Conservation (phyloP, 2,797 vertebrate genomes). For the Manis javanica region DNA sequence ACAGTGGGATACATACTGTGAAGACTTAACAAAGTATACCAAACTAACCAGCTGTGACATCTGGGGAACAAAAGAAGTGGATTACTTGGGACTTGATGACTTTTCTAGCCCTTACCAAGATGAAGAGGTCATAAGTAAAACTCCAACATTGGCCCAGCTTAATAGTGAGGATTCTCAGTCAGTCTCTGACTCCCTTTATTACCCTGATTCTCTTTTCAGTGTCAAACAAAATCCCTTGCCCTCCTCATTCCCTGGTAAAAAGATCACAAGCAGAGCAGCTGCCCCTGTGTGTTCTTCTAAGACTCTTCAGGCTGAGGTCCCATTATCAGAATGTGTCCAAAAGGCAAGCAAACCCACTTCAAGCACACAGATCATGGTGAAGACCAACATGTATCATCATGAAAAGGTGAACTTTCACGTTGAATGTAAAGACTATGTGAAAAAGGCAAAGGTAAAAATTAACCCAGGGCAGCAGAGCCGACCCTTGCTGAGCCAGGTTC, state of each 20-base stretch:
- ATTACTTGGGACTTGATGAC: conserved; percentile 97
- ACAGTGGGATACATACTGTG: conserved; percentile 99
- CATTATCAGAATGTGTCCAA: conserved; percentile 92
- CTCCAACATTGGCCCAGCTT: conserved; percentile 97
- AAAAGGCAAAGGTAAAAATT: conserved; percentile 97
- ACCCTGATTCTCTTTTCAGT: conserved; percentile 90
- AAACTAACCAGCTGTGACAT: conserved; percentile 98
- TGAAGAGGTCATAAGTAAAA: conserved; percentile 97
- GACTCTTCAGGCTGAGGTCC: conserved; percentile 86
- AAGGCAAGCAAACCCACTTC: conserved; percentile 94
- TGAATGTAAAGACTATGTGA: conserved; percentile 94
- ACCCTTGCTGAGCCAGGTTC: conserved; percentile 86
- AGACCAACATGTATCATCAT: conserved; percentile 89
- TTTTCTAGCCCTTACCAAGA: conserved; percentile 99
- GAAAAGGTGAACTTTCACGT: conserved; percentile 90
- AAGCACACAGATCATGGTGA: conserved; percentile 94
- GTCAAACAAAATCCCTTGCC: conserved; percentile 89
- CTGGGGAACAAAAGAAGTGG: conserved; percentile 99
- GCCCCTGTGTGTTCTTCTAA: conserved; percentile 88
- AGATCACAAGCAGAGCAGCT: conserved; percentile 87
- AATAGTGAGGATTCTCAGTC: conserved; percentile 99
- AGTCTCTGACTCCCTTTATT: conserved; percentile 95
- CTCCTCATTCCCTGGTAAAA: conserved; percentile 88
- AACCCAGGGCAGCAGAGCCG: conserved; percentile 88
- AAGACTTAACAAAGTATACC: conserved; percentile 99